These are phyloP conservation scores for Flexamia atlantica DNA, from an alignment of 2,888 invertebrate species.

Conservation along the genomic window DNA sequence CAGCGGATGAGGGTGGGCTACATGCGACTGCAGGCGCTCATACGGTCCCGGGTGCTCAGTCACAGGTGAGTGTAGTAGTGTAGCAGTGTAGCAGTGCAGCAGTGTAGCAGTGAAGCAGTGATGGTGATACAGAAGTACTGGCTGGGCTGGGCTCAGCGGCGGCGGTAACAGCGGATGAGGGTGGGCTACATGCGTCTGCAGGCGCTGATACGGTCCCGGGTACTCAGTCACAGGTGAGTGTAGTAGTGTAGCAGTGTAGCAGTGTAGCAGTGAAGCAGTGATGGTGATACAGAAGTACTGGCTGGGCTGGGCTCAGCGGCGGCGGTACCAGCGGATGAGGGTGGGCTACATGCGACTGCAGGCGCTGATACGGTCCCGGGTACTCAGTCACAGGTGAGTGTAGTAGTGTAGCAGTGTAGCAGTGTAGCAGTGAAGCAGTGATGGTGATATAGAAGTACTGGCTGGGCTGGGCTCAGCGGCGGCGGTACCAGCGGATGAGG, in stretches of 20 bases:
- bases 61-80: constrained; percentile 79
- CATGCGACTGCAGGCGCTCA: constrained; percentile 95
- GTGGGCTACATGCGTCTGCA: constrained; percentile 97
- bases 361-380: constrained; percentile 94
- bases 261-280: too few species aligned
- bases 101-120: too few species aligned
- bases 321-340: constrained; percentile 92
- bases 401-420: too few species aligned
- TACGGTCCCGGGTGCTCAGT: constrained; percentile 94
- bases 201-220: constrained; percentile 94
- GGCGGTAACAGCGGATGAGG: constrained; percentile 90
- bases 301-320: constrained; percentile 93
- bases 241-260: too few species aligned
- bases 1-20: constrained; percentile 95
- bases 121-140: constrained; percentile 81
- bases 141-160: constrained; percentile 93
- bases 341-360: constrained; percentile 97
- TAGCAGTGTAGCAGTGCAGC: too few species aligned
- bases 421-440: too few species aligned
- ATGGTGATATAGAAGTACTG: constrained; percentile 83
- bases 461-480: constrained; percentile 93
- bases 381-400: constrained; percentile 89
- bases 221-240: constrained; percentile 88
- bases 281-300: constrained; percentile 83
- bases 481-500: constrained; percentile 91